phyloP scores from a whole-genome alignment of 2,888 invertebrate species.

The Galerucella pusilla region DNA sequence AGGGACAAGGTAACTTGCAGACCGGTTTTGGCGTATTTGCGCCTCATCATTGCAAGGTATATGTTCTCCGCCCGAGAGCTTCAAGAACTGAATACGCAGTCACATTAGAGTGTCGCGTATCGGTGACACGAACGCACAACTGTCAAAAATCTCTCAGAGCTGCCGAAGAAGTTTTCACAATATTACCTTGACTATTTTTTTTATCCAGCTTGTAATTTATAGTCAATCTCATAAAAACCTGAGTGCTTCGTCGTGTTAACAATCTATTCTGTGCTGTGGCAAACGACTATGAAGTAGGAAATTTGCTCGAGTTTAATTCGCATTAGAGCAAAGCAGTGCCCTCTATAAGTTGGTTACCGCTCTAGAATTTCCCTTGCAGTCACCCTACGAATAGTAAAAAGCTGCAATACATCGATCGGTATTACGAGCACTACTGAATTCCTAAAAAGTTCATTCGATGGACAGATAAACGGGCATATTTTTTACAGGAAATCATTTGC shows the following conservation, averaged over 20 bases:
- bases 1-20: too few species aligned
- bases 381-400: slow-evolving; percentile 5
- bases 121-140: too few species aligned
- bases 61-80: too few species aligned
- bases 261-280: not conserved
- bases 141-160: too few species aligned
- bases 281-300: not conserved
- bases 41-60: too few species aligned
- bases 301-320: slow-evolving; percentile 7
- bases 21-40: too few species aligned
- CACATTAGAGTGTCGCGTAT: too few species aligned
- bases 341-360: not conserved
- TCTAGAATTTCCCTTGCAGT: not conserved
- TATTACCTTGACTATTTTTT: too few species aligned
- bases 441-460: not conserved
- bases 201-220: not conserved
- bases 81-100: too few species aligned
- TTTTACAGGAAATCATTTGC: not conserved
- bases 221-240: not conserved
- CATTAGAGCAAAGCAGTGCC: not conserved
- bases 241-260: not conserved
- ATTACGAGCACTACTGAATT: not conserved
- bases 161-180: too few species aligned
- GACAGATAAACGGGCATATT: not conserved
- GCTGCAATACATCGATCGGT: slow-evolving; percentile 13